Conservation (phyloP, 2,113 vertebrate genomes). For the Rhynchopsitta pachyrhyncha region DNA sequence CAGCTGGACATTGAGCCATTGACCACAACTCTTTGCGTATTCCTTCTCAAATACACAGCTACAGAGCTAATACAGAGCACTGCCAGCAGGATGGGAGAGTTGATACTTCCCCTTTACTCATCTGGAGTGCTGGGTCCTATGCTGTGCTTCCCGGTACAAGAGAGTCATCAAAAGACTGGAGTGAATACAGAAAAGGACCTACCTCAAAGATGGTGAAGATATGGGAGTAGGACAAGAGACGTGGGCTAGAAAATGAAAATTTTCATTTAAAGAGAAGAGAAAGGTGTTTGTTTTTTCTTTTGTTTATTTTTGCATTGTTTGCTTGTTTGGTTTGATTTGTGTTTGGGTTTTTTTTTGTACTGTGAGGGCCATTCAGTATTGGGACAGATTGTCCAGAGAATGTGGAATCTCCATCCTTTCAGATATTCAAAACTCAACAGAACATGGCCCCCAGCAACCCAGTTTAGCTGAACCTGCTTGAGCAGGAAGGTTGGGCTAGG, state of each 20-base stretch:
- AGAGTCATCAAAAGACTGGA: not conserved
- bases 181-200: not conserved
- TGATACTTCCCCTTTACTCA: not conserved
- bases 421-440: not conserved
- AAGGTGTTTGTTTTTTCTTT: not conserved
- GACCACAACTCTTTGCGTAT: not conserved
- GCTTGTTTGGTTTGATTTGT: not conserved
- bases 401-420: not conserved
- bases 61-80: not conserved
- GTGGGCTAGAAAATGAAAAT: not conserved
- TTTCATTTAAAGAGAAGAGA: not conserved
- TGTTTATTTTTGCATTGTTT: not conserved
- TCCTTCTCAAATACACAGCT: not conserved
- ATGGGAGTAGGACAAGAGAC: not conserved
- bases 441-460: not conserved
- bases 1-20: too few species aligned
- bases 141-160: not conserved
- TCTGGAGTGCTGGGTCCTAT: not conserved
- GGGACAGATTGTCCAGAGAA: not conserved
- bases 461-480: not conserved
- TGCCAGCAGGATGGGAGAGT: rapidly evolving
- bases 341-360: not conserved
- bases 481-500: not conserved
- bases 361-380: not conserved
- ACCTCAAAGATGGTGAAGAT: not conserved